Evolutionary conservation across 2,888 invertebrate genomes (phyloP).

Genomic region (Ochropleura plecta): DNA sequence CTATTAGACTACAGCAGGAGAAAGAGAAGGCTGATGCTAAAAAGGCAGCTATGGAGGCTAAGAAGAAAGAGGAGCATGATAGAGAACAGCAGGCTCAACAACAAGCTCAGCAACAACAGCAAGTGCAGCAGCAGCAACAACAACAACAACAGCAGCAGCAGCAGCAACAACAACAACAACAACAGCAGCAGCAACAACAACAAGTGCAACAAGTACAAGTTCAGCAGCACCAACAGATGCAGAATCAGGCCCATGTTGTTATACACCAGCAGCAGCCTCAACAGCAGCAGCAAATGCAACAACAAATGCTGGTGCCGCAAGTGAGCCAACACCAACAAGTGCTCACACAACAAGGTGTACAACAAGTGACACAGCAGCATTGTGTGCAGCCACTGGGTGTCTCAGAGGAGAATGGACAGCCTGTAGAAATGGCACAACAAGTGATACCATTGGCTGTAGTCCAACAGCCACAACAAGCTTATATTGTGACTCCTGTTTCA

Average conservation of each 20-base stretch:
- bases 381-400: constrained; percentile 88
- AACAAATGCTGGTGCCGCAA: constrained; percentile 88
- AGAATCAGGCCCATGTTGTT: constrained; percentile 84
- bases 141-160: constrained; percentile 79
- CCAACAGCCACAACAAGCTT: constrained; percentile 92
- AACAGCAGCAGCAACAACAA: constrained; percentile 84
- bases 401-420: constrained; percentile 88
- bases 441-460: constrained; percentile 92
- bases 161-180: constrained; percentile 83
- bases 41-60: constrained; percentile 88
- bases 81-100: constrained; percentile 84
- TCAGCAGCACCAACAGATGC: constrained; percentile 87
- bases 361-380: constrained; percentile 87
- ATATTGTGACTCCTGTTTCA: constrained; percentile 92
- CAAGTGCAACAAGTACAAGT: constrained; percentile 86
- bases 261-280: constrained; percentile 84
- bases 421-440: constrained; percentile 91
- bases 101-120: constrained; percentile 81
- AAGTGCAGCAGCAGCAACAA: constrained; percentile 78
- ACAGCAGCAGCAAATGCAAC: constrained; percentile 84
- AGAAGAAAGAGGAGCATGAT: constrained; percentile 88
- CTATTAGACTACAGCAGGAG: constrained; percentile 87
- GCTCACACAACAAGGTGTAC: constrained; percentile 84
- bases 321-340: constrained; percentile 89
- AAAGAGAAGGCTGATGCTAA: constrained; percentile 88